A percentile compares a stretch with the other conserved stretches of the same genome.
These are phyloP conservation scores for Acanthosoma haemorrhoidale DNA, from an alignment of 2,888 invertebrate genomes.

Conservation along the genomic window DNA sequence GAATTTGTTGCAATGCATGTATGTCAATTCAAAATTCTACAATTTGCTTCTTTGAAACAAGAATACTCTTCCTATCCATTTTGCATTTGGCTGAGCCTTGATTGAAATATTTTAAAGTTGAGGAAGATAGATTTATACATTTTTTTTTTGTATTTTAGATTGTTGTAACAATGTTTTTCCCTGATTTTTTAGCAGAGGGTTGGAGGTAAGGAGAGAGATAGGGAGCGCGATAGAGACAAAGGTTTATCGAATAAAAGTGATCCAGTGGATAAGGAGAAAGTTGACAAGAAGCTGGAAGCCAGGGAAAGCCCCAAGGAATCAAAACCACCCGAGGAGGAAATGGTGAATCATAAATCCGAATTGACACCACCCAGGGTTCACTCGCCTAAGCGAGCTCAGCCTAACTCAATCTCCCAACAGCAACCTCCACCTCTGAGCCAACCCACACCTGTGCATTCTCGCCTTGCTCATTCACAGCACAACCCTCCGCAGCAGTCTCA, in stretches of 20 bases:
- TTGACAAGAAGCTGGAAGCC: neutral
- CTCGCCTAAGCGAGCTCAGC: neutral
- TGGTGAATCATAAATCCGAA: neutral
- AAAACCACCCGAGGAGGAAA: neutral
- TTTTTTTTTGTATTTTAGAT: too few species aligned
- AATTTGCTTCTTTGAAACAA: too few species aligned
- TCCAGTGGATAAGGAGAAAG: neutral
- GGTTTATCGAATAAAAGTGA: neutral
- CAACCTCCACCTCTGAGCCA: neutral
- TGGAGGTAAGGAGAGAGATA: slow-evolving; percentile 4
- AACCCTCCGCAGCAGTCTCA: neutral
- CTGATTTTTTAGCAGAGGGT: slow-evolving; percentile 11
- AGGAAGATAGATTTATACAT: too few species aligned
- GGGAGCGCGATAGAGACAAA: neutral
- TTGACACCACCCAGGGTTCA: neutral
- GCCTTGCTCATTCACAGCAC: neutral
- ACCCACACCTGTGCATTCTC: neutral
- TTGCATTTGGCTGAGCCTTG: too few species aligned
- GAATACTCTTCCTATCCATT: too few species aligned
- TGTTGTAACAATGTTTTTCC: too few species aligned
- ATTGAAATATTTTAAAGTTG: too few species aligned
- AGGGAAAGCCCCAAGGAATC: slow-evolving; percentile 13
- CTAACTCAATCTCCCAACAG: neutral
- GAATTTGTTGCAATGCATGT: too few species aligned
- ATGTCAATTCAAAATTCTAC: too few species aligned